Conservation (phyloP, 2,888 invertebrate species). For the Polietes domitor region DNA sequence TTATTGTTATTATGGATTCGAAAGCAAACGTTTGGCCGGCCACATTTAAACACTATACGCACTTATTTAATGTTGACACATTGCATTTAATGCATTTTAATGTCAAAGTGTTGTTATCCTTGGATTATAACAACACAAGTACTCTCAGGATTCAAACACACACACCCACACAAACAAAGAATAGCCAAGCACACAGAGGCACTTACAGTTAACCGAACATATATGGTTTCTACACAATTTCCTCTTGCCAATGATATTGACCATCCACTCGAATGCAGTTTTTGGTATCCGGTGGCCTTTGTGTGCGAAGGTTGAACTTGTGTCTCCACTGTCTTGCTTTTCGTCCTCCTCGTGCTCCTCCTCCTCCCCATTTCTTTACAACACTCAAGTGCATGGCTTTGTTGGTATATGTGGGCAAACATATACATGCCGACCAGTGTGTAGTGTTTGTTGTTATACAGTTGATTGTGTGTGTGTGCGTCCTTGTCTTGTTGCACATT, state of each 20-base stretch:
- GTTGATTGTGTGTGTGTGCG: neutral
- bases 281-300: conserved; percentile 20
- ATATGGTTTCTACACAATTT: conserved; percentile 34
- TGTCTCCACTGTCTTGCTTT: conserved; percentile 8
- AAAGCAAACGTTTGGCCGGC: neutral
- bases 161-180: neutral
- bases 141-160: neutral
- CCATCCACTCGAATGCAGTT: conserved; percentile 8
- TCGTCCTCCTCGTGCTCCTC: neutral
- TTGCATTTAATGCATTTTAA: conserved; percentile 63
- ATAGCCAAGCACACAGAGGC: neutral
- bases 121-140: conserved; percentile 63
- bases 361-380: conserved; percentile 7
- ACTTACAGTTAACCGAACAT: conserved; percentile 14
- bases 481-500: conserved; percentile 24
- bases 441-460: too few species aligned
- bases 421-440: neutral
- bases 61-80: conserved; percentile 64
- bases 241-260: conserved; percentile 26
- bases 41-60: conserved; percentile 41
- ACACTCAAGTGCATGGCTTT: conserved; percentile 19
- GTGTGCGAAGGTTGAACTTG: neutral
- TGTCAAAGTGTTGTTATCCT: conserved; percentile 69
- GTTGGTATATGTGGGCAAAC: neutral
- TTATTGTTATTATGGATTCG: conserved; percentile 15